phyloP scores from a whole-genome alignment of 2,888 invertebrate genomes.

The Aleiodes alternator region DNA sequence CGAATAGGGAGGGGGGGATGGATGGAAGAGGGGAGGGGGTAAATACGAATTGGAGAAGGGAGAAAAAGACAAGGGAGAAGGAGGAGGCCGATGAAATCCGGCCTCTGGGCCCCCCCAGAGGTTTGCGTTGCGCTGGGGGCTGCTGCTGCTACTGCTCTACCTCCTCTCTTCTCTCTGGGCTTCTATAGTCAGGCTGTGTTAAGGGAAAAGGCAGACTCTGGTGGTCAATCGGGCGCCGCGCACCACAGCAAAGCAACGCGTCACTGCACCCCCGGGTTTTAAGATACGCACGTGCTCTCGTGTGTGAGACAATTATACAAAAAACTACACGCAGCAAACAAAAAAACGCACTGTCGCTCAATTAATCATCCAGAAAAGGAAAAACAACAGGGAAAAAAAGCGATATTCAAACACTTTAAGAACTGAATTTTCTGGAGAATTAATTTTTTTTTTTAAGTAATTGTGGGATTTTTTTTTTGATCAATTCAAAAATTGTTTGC shows the following conservation, averaged over 20 bases:
- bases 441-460: neutral
- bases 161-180: slow-evolving; percentile 59
- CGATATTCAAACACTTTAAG: slow-evolving; percentile 41
- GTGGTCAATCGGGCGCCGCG: slow-evolving; percentile 75
- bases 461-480: too few relatives aligned
- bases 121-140: slow-evolving; percentile 56
- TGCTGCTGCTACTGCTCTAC: too few relatives aligned
- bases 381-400: slow-evolving; percentile 49
- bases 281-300: slow-evolving; percentile 70
- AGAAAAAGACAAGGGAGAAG: slow-evolving; percentile 47
- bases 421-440: slow-evolving; percentile 27
- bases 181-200: slow-evolving; percentile 65
- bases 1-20: slow-evolving; percentile 16
- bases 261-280: slow-evolving; percentile 72
- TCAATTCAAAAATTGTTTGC: too few relatives aligned
- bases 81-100: slow-evolving; percentile 44
- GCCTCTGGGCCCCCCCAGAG: slow-evolving; percentile 20
- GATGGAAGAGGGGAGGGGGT: slow-evolving; percentile 33
- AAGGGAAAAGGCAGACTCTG: slow-evolving; percentile 72
- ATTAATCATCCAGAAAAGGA: slow-evolving; percentile 53
- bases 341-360: slow-evolving; percentile 59
- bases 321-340: neutral
- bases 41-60: slow-evolving; percentile 45
- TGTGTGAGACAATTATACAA: neutral
- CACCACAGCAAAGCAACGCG: slow-evolving; percentile 73